Evolutionary conservation across 2,888 invertebrate genomes (phyloP).

Genomic region (Cephonodes hylas): DNA sequence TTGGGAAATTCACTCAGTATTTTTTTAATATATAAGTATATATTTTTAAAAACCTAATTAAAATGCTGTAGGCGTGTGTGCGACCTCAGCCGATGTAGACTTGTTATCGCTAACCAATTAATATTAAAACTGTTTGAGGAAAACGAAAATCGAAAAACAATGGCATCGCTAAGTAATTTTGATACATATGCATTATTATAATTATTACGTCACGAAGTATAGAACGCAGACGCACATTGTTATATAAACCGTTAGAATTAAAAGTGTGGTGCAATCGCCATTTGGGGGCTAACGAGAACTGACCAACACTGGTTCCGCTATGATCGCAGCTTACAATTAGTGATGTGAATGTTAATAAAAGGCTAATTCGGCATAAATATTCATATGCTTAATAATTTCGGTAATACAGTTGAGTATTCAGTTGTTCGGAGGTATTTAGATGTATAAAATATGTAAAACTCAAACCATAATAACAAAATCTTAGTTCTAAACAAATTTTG

Average conservation of each 20-base stretch:
- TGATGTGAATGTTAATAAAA: background rate
- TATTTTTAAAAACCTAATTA: background rate
- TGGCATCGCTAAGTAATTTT: background rate
- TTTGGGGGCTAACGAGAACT: background rate
- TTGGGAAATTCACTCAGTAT: background rate
- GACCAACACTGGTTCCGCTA: background rate
- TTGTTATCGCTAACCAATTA: background rate
- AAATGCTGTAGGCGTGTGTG: background rate
- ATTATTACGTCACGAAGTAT: background rate
- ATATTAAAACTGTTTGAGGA: background rate
- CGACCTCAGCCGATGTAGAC: background rate
- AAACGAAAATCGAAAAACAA: background rate
- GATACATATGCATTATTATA: background rate
- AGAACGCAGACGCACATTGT: background rate
- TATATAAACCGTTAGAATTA: constrained; percentile 7
- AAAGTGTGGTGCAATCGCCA: background rate
- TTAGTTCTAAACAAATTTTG: no score
- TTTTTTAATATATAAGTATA: no score
- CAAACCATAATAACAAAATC: no score
- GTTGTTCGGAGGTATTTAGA: no score
- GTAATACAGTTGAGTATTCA: no score
- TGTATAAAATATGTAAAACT: no score
- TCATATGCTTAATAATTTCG: background rate
- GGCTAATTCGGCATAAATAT: background rate
- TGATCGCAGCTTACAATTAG: background rate